A percentile compares a stretch with the other conserved stretches of the same genome.
Conservation (phyloP, 2,113 vertebrate genomes). For the Zosterops japonicus region DNA sequence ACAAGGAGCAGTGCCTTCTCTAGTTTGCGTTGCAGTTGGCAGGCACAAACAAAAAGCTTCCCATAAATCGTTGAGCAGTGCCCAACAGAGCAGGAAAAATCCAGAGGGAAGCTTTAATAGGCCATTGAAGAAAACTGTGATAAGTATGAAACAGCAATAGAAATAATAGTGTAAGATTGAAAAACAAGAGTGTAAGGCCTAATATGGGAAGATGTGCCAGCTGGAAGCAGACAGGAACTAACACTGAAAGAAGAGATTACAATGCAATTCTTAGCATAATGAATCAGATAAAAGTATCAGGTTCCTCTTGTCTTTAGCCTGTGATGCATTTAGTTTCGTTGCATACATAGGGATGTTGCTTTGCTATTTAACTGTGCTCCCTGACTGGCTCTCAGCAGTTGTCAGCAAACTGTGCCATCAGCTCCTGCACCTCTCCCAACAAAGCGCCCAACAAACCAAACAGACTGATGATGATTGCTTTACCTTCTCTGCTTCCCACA, state of each 20-base stretch:
- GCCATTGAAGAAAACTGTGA: constrained; percentile 33
- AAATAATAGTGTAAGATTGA: not conserved
- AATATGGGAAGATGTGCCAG: not conserved
- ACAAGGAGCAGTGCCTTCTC: not conserved
- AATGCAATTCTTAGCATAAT: not conserved
- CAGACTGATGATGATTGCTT: not conserved
- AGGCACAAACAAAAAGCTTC: constrained; percentile 33
- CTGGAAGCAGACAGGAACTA: not conserved
- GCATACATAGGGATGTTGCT: not conserved
- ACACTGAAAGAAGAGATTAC: not conserved
- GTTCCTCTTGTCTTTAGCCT: not conserved
- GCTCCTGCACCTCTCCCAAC: not conserved
- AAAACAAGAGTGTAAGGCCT: not conserved
- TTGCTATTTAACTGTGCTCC: not conserved
- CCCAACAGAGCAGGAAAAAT: constrained; percentile 32
- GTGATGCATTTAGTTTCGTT: not conserved
- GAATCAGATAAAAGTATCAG: not conserved
- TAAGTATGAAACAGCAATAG: not conserved
- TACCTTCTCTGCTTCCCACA: not conserved
- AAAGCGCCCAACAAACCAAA: not conserved
- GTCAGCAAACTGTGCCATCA: not conserved
- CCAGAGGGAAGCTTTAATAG: constrained; percentile 46
- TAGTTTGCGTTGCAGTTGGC: not conserved
- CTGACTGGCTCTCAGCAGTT: not conserved
- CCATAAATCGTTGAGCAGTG: not conserved